Percentiles rank a stretch among this genome's conserved stretches.
These are phyloP conservation scores for Lepus europaeus DNA, from an alignment of 2,113 vertebrate species.

Conservation along the genomic window DNA sequence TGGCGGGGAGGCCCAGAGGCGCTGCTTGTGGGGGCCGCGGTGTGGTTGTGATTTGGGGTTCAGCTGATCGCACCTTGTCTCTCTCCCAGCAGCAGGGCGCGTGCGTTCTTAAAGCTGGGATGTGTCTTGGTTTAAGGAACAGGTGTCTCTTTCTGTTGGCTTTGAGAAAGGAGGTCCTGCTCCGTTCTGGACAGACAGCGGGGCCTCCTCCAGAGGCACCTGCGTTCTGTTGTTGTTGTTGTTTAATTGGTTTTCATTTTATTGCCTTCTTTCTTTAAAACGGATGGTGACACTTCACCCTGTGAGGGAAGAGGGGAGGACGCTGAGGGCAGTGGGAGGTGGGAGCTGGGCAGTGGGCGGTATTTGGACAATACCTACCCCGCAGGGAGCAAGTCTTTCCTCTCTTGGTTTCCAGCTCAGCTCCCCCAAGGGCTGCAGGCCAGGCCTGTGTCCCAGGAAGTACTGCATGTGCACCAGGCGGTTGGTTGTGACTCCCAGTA, in stretches of 20 bases:
- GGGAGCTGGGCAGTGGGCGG: too few species aligned
- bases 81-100: background rate
- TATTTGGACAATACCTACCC: background rate
- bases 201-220: background rate
- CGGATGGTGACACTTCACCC: background rate
- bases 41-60: background rate
- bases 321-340: background rate
- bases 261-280: background rate
- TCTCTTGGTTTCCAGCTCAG: background rate
- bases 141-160: background rate
- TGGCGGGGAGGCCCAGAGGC: background rate
- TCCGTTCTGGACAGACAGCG: background rate
- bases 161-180: background rate
- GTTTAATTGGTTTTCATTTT: too few species aligned
- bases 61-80: background rate
- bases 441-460: background rate
- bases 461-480: background rate
- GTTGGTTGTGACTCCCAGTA: background rate
- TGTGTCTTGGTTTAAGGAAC: background rate
- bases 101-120: background rate
- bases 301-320: background rate
- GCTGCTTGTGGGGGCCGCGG: background rate
- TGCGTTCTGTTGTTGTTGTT: background rate
- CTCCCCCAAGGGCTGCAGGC: background rate
- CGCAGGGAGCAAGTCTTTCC: background rate